Conservation (phyloP, 2,797 vertebrate genomes). For the Microctenopoma stevenorrisi region DNA sequence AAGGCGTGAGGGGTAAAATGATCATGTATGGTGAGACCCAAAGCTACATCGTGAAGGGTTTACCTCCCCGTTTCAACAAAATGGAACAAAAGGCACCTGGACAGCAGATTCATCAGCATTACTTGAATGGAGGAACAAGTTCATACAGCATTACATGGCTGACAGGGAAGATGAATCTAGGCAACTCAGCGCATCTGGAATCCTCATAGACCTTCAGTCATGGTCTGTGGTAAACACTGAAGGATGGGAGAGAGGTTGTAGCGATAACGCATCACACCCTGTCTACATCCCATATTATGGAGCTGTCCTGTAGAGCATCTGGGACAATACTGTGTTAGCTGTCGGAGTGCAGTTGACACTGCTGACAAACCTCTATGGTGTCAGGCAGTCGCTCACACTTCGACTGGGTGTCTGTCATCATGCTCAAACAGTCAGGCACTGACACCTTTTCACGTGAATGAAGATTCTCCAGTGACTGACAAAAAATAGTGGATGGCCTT, state of each 20-base stretch:
- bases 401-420: conserved; percentile 84
- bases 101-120: conserved; percentile 79
- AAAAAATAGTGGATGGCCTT: conserved; percentile 80
- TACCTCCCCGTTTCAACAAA: conserved; percentile 72
- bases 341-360: conserved; percentile 81
- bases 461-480: conserved; percentile 85
- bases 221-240: conserved; percentile 71
- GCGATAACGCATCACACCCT: conserved; percentile 77
- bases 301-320: conserved; percentile 63
- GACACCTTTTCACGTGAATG: conserved; percentile 88
- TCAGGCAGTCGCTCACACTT: conserved; percentile 84
- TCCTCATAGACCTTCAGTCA: conserved; percentile 76
- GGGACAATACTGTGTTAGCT: conserved; percentile 77
- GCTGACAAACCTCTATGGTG: conserved; percentile 71
- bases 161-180: conserved; percentile 81
- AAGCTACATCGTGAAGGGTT: conserved; percentile 76
- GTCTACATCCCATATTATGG: conserved; percentile 62
- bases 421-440: conserved; percentile 82
- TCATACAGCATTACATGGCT: conserved; percentile 75
- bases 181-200: conserved; percentile 67
- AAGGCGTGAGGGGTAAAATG: conserved; percentile 64
- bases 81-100: conserved; percentile 71
- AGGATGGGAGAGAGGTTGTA: conserved; percentile 72
- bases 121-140: conserved; percentile 77
- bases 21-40: conserved; percentile 68